Evolutionary conservation across 1,140 invertebrate species (phyloP), one percentile per base, ranked within the genome.

Genomic region (Scaptomyza hsui): DNA sequence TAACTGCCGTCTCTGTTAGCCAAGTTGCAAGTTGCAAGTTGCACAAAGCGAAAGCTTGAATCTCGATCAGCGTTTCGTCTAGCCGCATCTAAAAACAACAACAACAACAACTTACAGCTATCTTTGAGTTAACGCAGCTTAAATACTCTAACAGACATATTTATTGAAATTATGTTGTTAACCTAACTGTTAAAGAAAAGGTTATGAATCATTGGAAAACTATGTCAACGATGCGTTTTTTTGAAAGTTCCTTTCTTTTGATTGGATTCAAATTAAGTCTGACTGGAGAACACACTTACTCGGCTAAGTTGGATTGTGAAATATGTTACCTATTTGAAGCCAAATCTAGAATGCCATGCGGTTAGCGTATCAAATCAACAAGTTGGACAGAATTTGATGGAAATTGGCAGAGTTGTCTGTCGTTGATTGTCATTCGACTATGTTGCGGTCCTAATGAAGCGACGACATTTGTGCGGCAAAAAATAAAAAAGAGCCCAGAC

Each of bases 331-430:
- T 29, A 9, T 29, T 29, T 29, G 5, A 29, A 29, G 1, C 6
- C 6, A 6, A 29, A 9, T 29, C 26, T 9, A 29, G 26, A 29
- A 6, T 9, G 0, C 35, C n/a, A 18, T 13, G 0, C 0, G 41
- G 41, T 1, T 18, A 65, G 62, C n/a, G 62, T 56, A 65, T 57
- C 9, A 65, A 29, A 57, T 47, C 44, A 60, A 68, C 42, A 60
- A 59, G 39, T 51, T 71, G 61, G 13, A 51, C 73, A 64, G 55
- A 67, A 74, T 88, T 88, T 88, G 82, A 89, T 89, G 82, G 78
- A 88, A 88, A 88, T 88, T 88, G 82, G 83, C 82, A 82, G 57
- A 78, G 71, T 82, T 88, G 64, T 57, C 63, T 51, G 51, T 70
- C 45, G 55, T 53, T 60, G 71, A 56, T 63, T 72, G 49, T 56